Conservation (phyloP, 2,797 vertebrate genomes). For the Darevskia mixta region DNA sequence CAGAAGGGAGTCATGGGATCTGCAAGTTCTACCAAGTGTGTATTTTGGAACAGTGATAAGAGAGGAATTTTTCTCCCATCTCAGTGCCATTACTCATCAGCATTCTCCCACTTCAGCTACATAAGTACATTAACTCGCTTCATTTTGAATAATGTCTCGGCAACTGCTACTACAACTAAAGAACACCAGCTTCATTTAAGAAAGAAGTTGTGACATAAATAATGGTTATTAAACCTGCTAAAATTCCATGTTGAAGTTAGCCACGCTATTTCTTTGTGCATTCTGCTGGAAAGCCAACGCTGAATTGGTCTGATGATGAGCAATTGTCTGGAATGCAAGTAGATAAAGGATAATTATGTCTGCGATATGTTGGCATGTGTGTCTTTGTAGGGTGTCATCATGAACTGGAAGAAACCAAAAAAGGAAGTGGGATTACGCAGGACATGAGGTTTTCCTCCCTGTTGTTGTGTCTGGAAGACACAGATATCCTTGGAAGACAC, state of each 20-base stretch:
- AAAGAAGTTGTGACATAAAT: too few relatives aligned
- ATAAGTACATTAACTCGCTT: background rate
- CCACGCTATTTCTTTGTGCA: background rate
- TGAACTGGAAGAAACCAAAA: background rate
- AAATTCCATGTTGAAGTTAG: background rate
- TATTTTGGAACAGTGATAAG: background rate
- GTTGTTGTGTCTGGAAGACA: background rate
- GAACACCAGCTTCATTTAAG: background rate
- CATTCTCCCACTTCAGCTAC: background rate
- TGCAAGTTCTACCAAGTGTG: background rate
- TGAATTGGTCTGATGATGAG: constrained; percentile 42
- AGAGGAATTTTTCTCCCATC: too few relatives aligned
- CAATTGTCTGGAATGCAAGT: background rate
- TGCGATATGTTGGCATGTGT: constrained; percentile 25
- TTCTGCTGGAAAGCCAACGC: constrained; percentile 50
- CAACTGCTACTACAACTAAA: background rate
- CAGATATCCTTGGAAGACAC: background rate
- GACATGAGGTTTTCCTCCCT: background rate
- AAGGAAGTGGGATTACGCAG: background rate
- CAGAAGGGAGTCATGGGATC: background rate
- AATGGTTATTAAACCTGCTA: background rate
- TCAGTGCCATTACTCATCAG: background rate
- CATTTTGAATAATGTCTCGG: background rate
- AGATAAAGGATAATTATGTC: background rate
- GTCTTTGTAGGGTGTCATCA: background rate